Base-by-base conservation (phyloP, 2,888 invertebrate species). In the Synergus gifuensis region DNA sequence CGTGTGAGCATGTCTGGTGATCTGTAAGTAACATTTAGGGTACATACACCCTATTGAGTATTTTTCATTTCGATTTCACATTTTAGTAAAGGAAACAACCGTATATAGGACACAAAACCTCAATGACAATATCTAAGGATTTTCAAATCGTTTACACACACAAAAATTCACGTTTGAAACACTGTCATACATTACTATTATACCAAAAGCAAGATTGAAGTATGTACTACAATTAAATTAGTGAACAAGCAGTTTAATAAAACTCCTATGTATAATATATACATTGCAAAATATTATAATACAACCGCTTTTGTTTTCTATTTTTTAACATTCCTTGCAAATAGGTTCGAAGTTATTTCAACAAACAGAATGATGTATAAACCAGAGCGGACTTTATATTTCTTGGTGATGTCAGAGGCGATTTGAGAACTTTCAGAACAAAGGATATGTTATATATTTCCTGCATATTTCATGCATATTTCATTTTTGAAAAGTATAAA, bases 1-100 rank as follows among this genome's bases (percentile, higher is more conserved):
- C 85, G 88, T 87, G 87, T 90, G 89, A 90, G 90, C 90, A 88
- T 89, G 87, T 89, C 84, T 87, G 88, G 83, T 85, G 79, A 87
- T 86, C 79, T 86, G 82, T 86, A 81, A 64, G 64, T 64, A 64
- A 64, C 64, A 64, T 64, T 64, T 64, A 40, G 64, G 42, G 64
- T 64, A 64, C 64, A 64, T 64, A 40, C 40, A 64, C 64, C 40
- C 40, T 8, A 16, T 16, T 64, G 64, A 64, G 40, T 64, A 64
- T 64, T 64, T 64, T 64, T 40, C 36, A 40, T 40, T 9, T 40
- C 36, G 14, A 16, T 64, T n/a, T 64, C 16, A 40, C 40, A 40
- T 36, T 63, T 64, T 8, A 46, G 44, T 62, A 44, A 62, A 18
- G 42, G 64, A 64, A 64, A 40, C 42, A 64, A 64, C 42, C 36